phyloP scores from a whole-genome alignment of 92 coral and sea anemone genomes.

The Chrysogorgia sp. region DNA sequence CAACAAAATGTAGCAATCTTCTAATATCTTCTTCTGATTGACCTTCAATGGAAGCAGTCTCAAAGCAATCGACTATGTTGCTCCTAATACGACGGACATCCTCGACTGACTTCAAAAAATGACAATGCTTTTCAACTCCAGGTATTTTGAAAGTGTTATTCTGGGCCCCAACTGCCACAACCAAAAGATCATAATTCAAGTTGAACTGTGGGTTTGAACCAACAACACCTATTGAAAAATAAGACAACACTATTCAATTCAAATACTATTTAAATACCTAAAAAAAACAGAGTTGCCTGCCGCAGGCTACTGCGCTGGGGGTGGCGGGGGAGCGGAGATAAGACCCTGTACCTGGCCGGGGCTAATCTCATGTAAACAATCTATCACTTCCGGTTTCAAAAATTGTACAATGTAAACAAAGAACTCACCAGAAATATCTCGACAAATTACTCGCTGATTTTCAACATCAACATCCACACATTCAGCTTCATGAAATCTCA shows the following conservation, averaged over 20 bases:
- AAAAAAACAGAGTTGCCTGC: too few species aligned
- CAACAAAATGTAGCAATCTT: conserved; percentile 21
- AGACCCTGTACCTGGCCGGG: too few species aligned
- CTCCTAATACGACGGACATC: conserved; percentile 34
- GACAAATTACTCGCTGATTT: conserved; percentile 15
- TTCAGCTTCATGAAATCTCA: conserved; percentile 38
- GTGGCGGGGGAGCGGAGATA: too few species aligned
- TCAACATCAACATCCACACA: conserved; percentile 29
- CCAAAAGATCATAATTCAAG: conserved; percentile 31
- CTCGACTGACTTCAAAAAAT: conserved; percentile 28
- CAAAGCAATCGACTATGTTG: conserved; percentile 32
- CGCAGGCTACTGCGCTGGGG: too few species aligned
- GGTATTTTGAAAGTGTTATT: conserved; percentile 31
- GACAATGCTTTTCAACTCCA: conserved; percentile 31
- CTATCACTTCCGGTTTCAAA: not conserved
- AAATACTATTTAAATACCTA: too few species aligned
- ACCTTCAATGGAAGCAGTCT: conserved; percentile 30
- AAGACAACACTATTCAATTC: not conserved
- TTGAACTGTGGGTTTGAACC: conserved; percentile 29
- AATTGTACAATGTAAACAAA: not conserved
- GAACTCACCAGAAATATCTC: conserved; percentile 28
- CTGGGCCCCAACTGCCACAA: conserved; percentile 21
- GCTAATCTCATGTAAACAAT: too few species aligned
- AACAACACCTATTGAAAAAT: conserved; percentile 1
- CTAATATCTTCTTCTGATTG: conserved; percentile 32